Evolutionary conservation across 2,797 vertebrate genomes (phyloP).

Genomic region (Odontamblyopus rebecca): DNA sequence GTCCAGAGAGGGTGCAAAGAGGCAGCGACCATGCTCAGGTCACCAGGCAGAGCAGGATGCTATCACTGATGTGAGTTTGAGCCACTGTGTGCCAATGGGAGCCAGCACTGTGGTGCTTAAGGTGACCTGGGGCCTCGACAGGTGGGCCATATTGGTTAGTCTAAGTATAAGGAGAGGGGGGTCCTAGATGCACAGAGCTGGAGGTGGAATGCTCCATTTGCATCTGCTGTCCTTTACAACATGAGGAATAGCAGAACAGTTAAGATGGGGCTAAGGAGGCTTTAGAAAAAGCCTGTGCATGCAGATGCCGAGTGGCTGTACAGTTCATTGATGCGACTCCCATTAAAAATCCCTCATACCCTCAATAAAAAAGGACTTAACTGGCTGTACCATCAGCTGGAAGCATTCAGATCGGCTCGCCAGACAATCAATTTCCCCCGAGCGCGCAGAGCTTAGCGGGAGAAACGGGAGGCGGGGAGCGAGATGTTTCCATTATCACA

Average conservation of each 20-base stretch:
- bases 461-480: conserved; percentile 76
- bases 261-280: conserved; percentile 45
- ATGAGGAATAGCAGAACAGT: conserved; percentile 24
- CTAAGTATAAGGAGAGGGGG: conserved; percentile 42
- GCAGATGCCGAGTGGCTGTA: conserved; percentile 75
- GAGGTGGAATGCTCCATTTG: conserved; percentile 58
- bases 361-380: conserved; percentile 86
- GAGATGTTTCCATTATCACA: conserved; percentile 84
- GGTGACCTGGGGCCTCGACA: conserved; percentile 56
- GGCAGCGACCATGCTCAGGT: conserved; percentile 60
- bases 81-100: conserved; percentile 54
- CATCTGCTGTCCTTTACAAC: conserved; percentile 59
- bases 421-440: conserved; percentile 84
- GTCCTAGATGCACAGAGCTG: conserved; percentile 43
- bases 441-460: conserved; percentile 78
- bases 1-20: conserved; percentile 54
- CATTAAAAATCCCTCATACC: conserved; percentile 83
- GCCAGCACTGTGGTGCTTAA: conserved; percentile 46
- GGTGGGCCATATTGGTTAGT: conserved; percentile 40
- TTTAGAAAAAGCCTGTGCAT: conserved; percentile 64
- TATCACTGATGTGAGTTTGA: conserved; percentile 52
- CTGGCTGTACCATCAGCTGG: conserved; percentile 81
- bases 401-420: conserved; percentile 79
- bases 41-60: conserved; percentile 50
- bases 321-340: conserved; percentile 80